These are phyloP conservation scores for Macquaria ambigua DNA, from an alignment of 2,113 vertebrate species.

Conservation along the genomic window DNA sequence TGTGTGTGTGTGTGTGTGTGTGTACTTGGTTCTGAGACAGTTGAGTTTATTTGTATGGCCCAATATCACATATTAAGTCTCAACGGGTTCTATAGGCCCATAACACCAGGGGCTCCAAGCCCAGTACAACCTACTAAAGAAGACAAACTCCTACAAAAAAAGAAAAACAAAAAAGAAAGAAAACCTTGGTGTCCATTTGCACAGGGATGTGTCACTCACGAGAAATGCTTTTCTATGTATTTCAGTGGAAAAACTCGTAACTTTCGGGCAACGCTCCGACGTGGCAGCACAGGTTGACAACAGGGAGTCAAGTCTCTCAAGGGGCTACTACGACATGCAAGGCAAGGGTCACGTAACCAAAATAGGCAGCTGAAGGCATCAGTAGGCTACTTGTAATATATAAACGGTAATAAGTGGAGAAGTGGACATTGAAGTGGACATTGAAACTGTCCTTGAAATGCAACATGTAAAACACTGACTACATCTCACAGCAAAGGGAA, in stretches of 20 bases:
- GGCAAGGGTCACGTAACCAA: not conserved
- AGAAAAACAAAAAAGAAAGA: not conserved
- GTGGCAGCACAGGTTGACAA: not conserved
- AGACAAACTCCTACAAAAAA: not conserved
- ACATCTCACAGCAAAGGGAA: not conserved
- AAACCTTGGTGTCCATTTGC: not conserved
- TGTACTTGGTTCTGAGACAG: not conserved
- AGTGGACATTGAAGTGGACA: not conserved
- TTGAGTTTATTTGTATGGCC: constrained; percentile 46
- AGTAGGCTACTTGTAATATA: not conserved
- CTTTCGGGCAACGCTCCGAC: not conserved
- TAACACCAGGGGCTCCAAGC: not conserved
- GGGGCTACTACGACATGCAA: not conserved
- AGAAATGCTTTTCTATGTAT: not conserved
- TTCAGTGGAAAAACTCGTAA: not conserved
- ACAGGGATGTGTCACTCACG: not conserved
- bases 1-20: constrained; percentile 14
- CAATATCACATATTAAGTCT: constrained; percentile 35
- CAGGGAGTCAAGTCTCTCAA: not conserved
- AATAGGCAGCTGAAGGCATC: not conserved
- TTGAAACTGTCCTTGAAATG: not conserved
- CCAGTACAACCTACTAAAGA: not conserved
- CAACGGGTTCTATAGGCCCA: not conserved
- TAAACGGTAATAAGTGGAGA: not conserved
- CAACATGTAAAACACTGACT: not conserved